Conservation (phyloP, 2,888 invertebrate species). For the Harpalus rufipes region DNA sequence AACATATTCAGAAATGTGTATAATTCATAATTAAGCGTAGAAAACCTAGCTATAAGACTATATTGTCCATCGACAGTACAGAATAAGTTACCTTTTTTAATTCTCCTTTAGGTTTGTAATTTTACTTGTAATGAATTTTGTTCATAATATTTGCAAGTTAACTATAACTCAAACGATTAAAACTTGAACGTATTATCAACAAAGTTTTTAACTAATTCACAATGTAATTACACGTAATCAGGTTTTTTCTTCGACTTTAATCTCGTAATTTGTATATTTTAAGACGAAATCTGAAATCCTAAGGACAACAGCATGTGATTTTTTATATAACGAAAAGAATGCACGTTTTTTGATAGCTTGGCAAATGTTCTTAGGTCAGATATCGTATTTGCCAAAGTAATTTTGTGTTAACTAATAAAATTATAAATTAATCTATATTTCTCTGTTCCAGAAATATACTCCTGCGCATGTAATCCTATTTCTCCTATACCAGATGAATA, state of each 20-base stretch:
- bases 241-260: slow-evolving; percentile 29
- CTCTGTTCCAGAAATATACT: neutral
- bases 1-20: slow-evolving; percentile 60
- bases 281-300: slow-evolving; percentile 51
- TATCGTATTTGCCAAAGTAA: slow-evolving; percentile 62
- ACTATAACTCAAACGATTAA: neutral
- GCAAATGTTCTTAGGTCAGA: slow-evolving; percentile 61
- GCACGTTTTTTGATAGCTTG: slow-evolving; percentile 58
- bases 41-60: slow-evolving; percentile 47
- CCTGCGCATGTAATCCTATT: no score
- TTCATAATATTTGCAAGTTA: slow-evolving; percentile 29
- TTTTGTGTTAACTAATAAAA: slow-evolving; percentile 64
- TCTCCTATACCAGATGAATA: no score
- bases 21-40: slow-evolving; percentile 55
- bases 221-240: slow-evolving; percentile 32
- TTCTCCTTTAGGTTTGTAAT: slow-evolving; percentile 37
- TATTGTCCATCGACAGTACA: slow-evolving; percentile 64
- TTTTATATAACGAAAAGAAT: slow-evolving; percentile 62
- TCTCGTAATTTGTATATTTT: slow-evolving; percentile 55
- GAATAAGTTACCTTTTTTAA: slow-evolving; percentile 59
- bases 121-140: slow-evolving; percentile 30
- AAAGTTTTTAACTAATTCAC: slow-evolving; percentile 18
- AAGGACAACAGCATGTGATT: slow-evolving; percentile 60
- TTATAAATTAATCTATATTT: slow-evolving; percentile 28
- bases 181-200: slow-evolving; percentile 17